phyloP scores from a whole-genome alignment of 2,113 vertebrate genomes.

The Ageneiosus marmoratus region DNA sequence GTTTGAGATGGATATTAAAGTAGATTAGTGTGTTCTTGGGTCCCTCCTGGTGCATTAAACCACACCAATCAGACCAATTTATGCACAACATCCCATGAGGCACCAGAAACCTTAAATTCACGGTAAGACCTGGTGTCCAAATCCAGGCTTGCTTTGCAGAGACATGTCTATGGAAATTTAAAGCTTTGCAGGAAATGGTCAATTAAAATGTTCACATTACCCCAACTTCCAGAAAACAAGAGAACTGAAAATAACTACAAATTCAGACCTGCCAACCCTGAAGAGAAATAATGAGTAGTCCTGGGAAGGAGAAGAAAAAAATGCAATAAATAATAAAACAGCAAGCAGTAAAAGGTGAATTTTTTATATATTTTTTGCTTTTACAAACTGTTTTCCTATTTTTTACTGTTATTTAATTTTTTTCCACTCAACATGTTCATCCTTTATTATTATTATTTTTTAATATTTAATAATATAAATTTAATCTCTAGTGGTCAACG shows the following conservation, averaged over 20 bases:
- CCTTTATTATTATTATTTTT: too few relatives aligned
- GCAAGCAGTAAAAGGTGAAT: background rate
- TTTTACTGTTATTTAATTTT: background rate
- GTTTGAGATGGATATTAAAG: conserved; percentile 1
- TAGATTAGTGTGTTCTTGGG: conserved; percentile 1
- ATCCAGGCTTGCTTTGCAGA: background rate
- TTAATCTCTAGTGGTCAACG: background rate
- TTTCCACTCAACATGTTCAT: background rate
- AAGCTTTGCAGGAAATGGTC: background rate
- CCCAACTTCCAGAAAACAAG: background rate
- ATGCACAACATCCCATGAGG: background rate
- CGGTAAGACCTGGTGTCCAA: background rate
- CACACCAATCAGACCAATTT: conserved; percentile 10
- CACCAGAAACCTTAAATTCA: background rate
- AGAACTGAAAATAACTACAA: background rate
- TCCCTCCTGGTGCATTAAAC: background rate
- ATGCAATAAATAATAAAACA: background rate
- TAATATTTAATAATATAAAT: too few relatives aligned
- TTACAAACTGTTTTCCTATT: background rate
- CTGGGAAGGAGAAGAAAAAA: background rate
- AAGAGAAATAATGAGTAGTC: background rate
- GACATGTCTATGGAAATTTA: background rate
- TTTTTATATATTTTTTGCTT: background rate
- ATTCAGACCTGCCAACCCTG: background rate
- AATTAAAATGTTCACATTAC: conserved; percentile 6